Evolutionary conservation across 2,797 vertebrate species (phyloP), one percentile per base, ranked within the genome.

Genomic region (Nannoperca australis): DNA sequence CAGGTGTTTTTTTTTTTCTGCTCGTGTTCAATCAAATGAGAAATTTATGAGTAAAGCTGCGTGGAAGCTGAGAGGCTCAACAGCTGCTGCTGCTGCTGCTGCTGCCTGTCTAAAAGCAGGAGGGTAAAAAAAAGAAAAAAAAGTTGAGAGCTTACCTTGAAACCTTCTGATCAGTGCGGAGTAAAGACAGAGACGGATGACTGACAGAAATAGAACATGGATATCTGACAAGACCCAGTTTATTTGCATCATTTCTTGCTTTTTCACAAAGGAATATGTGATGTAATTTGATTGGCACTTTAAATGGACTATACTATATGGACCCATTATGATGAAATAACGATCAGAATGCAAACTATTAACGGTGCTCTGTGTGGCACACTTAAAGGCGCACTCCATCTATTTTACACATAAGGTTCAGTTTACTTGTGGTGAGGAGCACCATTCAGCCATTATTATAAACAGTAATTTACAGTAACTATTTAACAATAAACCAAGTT

Each of bases 211-310:
- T 79, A 64, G 78, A 88, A 71, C 86, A 51, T 66, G 45, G 66
- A 66, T 54, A 45, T 80, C 45, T 79, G 68, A 70, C 71, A 58
- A 72, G 62, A 70, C 58, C 42, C 42, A 13, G 71, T 78, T 79
- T 51, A 68, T 83, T 85, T 89, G 79, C 79, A 74, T 85, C 82
- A 61, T 81, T 58, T 77, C 60, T 27, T 40, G 58, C 68, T 32
- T 30, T 64, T 66, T 75, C 72, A 83, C 80, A 87, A 85, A 85
- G 84, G 82, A 85, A 13, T 24, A 24, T 36, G 30, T 84, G 81
- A 86, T 80, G 81, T 77, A 59, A 83, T 67, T 71, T 89, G 88
- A 91, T 69, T 89, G 83, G 63, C 88, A 89, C 86, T 84, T 86
- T 83, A 90, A 89, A 86, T 88, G 71, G 82, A 61, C 75, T 70